These are phyloP conservation scores for Fopius arisanus DNA, from an alignment of 1,140 invertebrate genomes.

Conservation along the genomic window DNA sequence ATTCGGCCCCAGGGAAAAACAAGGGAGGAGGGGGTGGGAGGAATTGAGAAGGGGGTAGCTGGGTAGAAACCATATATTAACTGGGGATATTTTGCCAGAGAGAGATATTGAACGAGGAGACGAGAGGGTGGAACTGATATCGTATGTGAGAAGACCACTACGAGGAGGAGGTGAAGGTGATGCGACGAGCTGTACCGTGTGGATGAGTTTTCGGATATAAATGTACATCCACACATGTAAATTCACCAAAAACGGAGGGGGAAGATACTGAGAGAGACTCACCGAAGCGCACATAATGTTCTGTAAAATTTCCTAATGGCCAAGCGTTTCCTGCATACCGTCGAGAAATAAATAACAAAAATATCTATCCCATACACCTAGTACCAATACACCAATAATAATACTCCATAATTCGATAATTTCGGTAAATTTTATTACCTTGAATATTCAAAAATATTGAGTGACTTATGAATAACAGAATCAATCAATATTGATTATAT, in stretches of 20 bases:
- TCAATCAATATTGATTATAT: no score
- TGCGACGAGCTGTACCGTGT: constrained; percentile 3
- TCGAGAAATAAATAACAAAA: no score
- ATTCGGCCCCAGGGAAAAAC: neutral
- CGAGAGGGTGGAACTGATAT: constrained; percentile 27
- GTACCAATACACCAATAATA: no score
- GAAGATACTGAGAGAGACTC: constrained; percentile 47
- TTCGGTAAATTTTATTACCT: no score
- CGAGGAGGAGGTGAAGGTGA: constrained; percentile 30
- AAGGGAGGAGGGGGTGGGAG: neutral
- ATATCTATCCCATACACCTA: no score
- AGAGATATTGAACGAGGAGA: constrained; percentile 62
- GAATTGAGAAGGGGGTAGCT: constrained; percentile 34
- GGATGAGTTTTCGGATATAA: neutral
- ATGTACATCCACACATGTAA: neutral
- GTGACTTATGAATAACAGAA: no score
- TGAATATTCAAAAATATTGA: no score
- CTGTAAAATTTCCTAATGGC: constrained; percentile 52
- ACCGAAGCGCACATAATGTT: constrained; percentile 50
- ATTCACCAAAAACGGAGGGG: constrained; percentile 25
- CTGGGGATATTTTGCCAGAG: constrained; percentile 55
- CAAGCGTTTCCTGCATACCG: constrained; percentile 27
- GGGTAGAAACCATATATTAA: constrained; percentile 61
- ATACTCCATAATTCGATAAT: no score
- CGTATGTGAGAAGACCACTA: constrained; percentile 22